These are phyloP conservation scores for Seira sanloemensis DNA, from an alignment of 2,888 invertebrate genomes.

Conservation along the genomic window DNA sequence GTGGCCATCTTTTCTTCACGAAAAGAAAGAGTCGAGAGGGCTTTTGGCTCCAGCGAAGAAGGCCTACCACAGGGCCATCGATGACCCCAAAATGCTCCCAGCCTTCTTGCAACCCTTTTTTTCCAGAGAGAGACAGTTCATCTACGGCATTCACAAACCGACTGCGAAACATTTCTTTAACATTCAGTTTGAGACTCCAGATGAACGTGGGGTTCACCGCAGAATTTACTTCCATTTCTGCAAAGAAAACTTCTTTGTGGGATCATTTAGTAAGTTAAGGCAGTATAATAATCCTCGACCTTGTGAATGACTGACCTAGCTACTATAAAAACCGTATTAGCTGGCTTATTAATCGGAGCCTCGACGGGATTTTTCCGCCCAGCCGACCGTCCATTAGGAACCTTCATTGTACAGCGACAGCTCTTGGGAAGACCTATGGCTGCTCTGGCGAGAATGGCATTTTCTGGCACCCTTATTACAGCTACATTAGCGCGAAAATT, in stretches of 20 bases:
- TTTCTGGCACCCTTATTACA: not conserved
- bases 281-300: not conserved
- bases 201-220: constrained; percentile 27
- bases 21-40: not conserved
- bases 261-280: constrained; percentile 24
- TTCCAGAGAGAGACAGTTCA: constrained; percentile 26
- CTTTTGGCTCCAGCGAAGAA: not conserved
- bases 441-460: not conserved
- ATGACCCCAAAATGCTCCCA: constrained; percentile 40
- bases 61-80: constrained; percentile 30
- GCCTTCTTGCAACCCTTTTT: constrained; percentile 41
- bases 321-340: constrained; percentile 8
- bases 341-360: constrained; percentile 24
- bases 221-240: constrained; percentile 32
- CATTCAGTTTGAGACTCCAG: constrained; percentile 15
- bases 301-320: not conserved
- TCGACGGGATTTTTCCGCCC: constrained; percentile 9
- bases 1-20: not conserved
- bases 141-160: not conserved
- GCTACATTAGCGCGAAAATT: constrained; percentile 10
- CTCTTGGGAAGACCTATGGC: not conserved
- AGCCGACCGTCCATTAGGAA: not conserved
- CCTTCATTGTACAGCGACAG: not conserved
- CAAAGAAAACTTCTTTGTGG: constrained; percentile 35
- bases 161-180: constrained; percentile 12